These are phyloP conservation scores for Zaprionus lineosus DNA, from an alignment of 2,888 invertebrate species.

Conservation along the genomic window DNA sequence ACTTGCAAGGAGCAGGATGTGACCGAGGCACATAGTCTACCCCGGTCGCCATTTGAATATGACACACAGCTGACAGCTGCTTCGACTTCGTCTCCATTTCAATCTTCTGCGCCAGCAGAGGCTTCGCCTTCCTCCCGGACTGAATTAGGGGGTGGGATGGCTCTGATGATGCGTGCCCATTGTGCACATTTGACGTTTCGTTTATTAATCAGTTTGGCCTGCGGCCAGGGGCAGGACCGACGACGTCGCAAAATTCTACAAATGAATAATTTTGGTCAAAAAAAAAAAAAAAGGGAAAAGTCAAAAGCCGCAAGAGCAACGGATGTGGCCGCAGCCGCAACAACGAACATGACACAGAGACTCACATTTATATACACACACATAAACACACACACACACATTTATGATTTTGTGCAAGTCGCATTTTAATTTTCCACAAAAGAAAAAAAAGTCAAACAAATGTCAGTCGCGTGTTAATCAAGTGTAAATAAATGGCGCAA, in stretches of 20 bases:
- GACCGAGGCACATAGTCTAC: constrained; percentile 39
- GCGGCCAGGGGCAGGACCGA: constrained; percentile 52
- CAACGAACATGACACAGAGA: constrained; percentile 34
- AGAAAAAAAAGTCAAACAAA: constrained; percentile 78
- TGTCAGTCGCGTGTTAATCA: constrained; percentile 82
- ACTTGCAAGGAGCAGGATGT: constrained; percentile 71
- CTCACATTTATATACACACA: no score
- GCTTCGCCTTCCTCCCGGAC: no score
- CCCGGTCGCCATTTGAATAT: constrained; percentile 69
- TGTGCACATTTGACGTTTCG: constrained; percentile 81
- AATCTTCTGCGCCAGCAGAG: no score
- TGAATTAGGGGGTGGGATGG: constrained; percentile 37
- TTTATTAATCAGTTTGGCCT: constrained; percentile 83
- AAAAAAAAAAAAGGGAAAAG: constrained; percentile 52
- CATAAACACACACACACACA: no score
- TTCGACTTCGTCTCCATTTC: constrained; percentile 38
- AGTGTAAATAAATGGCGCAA: constrained; percentile 82
- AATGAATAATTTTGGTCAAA: constrained; percentile 73
- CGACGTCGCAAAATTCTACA: constrained; percentile 68
- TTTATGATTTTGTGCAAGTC: constrained; percentile 50
- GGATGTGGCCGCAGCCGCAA: constrained; percentile 23
- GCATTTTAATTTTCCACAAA: constrained; percentile 67
- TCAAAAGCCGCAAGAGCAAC: constrained; percentile 38
- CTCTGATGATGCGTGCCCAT: constrained; percentile 62
- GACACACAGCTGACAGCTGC: constrained; percentile 81